These are phyloP conservation scores for Drosophila lowei DNA, from an alignment of 1,140 invertebrate species.

Conservation along the genomic window DNA sequence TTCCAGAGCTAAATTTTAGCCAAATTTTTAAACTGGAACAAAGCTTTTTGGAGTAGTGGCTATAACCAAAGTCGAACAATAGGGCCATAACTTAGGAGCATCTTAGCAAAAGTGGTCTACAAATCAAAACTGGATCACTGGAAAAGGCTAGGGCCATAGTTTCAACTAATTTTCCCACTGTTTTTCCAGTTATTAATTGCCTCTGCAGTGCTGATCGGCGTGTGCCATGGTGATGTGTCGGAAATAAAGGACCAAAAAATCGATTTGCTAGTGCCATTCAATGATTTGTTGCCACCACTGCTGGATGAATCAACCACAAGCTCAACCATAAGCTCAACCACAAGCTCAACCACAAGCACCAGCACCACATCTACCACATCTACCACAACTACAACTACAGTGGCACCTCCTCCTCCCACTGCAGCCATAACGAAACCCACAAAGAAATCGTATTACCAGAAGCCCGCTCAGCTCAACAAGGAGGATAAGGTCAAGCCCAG, in stretches of 20 bases:
- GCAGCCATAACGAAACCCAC: slow-evolving; percentile 51
- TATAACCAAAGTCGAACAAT: slow-evolving; percentile 35
- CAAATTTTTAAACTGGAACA: slow-evolving; percentile 38
- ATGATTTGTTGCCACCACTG: slow-evolving; percentile 76
- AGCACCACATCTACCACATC: slow-evolving; percentile 13
- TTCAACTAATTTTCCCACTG: background rate
- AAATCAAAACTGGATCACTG: slow-evolving; percentile 4
- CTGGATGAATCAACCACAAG: slow-evolving; percentile 41
- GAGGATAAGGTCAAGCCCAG: slow-evolving; percentile 31
- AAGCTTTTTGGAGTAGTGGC: slow-evolving; percentile 9
- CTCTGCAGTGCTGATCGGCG: slow-evolving; percentile 41
- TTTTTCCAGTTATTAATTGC: slow-evolving; percentile 62
- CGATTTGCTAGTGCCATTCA: slow-evolving; percentile 67
- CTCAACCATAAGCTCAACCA: slow-evolving; percentile 28
- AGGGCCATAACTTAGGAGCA: slow-evolving; percentile 25
- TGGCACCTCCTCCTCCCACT: background rate
- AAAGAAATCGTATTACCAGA: slow-evolving; percentile 68
- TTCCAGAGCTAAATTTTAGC: slow-evolving; percentile 6
- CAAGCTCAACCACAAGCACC: slow-evolving; percentile 28
- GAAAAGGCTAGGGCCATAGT: slow-evolving; percentile 7
- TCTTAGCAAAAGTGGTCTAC: background rate
- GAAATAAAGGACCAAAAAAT: slow-evolving; percentile 51
- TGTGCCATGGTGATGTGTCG: slow-evolving; percentile 60
- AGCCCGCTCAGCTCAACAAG: slow-evolving; percentile 25
- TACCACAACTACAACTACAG: slow-evolving; percentile 16